Base-by-base conservation (phyloP, 2,113 vertebrate genomes). In the Catagonus wagneri region DNA sequence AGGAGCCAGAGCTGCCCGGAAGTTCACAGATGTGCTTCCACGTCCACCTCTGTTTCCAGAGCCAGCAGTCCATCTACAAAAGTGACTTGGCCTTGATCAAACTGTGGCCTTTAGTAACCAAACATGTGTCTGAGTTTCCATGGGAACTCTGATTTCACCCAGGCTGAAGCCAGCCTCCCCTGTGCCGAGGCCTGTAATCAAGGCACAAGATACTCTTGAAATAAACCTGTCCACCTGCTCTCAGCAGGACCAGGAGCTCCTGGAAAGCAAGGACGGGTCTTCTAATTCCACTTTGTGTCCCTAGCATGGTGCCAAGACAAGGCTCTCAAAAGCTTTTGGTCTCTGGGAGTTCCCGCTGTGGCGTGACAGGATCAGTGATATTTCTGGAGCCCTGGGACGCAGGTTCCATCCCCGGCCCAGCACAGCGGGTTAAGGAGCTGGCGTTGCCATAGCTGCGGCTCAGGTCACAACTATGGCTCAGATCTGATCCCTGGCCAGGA, bases 1-100 rank as follows among this genome's bases (percentile, higher is more conserved):
- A n/a, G 92, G 76, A 90, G 39, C 79, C 93, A 96, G 95, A 84
- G 32, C 72, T 81, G 60, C 69, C 83, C 78, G 93, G 32, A 97
- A 92, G 93, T 89, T 78, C 95, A 74, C 84, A 65, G 50, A 65
- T 90, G 32, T 68, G 56, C 72, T 75, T 87, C 50, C 27, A 9
- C 80, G 56, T 94, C 69, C 50, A 89, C 61, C 87, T 93, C 69
- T 66, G 0, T 91, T 68, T 85, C 44, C 58, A 89, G 22, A 92
- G 72, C n/a, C 58, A 85, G 6, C 65, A 19, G 39, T 74, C 74
- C 34, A 61, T 72, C 92, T 90, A 90, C 84, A 36, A 60, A 93
- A 72, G 58, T 93, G n/a, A 83, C 29, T 66, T 92, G 91, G n/a
- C 65, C 74, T 95, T 89, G 27, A 75, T 86, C 83, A 86, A 93